Conservation (phyloP, 2,888 invertebrate genomes). For the Xestia c-nigrum region DNA sequence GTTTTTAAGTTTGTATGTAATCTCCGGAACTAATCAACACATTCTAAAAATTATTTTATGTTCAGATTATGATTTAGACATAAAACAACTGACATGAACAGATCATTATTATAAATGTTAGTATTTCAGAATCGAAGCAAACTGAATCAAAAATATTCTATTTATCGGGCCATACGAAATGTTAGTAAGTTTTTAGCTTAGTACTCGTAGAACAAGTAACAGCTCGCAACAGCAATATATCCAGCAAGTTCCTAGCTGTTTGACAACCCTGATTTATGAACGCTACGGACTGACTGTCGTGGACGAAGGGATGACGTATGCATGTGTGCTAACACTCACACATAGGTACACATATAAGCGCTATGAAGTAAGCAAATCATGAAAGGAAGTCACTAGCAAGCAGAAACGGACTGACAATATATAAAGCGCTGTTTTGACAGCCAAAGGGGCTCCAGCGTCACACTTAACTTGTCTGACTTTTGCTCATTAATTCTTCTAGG, state of each 20-base stretch:
- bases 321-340: conserved; percentile 39
- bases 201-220: conserved; percentile 68
- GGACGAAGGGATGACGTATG: conserved; percentile 42
- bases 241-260: conserved; percentile 76
- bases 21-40: no score
- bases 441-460: conserved; percentile 8
- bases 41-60: no score
- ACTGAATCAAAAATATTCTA: conserved; percentile 24
- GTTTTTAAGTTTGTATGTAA: no score
- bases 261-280: conserved; percentile 85
- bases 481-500: conserved; percentile 30
- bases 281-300: conserved; percentile 62
- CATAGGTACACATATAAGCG: background rate
- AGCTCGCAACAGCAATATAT: conserved; percentile 81
- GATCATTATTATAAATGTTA: background rate
- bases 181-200: conserved; percentile 65
- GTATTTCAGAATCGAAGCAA: background rate
- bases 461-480: conserved; percentile 27
- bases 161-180: conserved; percentile 21
- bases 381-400: conserved; percentile 39
- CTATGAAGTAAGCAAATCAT: conserved; percentile 47
- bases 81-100: background rate
- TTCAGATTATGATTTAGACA: no score
- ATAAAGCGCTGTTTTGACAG: conserved; percentile 55
- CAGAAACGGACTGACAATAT: conserved; percentile 43